phyloP scores from a whole-genome alignment of 2,113 vertebrate species.

The Oncorhynchus tshawytscha region DNA sequence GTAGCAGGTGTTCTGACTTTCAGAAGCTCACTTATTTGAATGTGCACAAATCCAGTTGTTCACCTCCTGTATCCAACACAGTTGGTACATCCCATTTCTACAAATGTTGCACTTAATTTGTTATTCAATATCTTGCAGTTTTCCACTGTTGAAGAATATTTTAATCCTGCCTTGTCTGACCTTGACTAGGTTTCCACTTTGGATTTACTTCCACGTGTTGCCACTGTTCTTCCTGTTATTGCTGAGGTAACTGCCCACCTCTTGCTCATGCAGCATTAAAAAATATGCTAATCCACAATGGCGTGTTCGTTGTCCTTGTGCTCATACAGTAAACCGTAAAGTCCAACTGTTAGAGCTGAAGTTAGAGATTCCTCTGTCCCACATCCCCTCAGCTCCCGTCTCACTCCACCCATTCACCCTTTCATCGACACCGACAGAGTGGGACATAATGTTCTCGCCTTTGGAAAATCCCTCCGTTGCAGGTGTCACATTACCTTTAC shows the following conservation, averaged over 20 bases:
- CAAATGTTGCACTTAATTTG: not conserved
- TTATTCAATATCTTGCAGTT: too few species aligned
- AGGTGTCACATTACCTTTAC: constrained; percentile 57
- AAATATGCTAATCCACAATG: constrained; percentile 5
- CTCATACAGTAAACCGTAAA: constrained; percentile 1
- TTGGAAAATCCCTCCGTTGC: constrained; percentile 11
- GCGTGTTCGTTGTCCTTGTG: not conserved
- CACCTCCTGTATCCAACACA: not conserved
- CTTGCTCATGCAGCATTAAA: constrained; percentile 1
- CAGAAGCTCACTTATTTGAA: not conserved
- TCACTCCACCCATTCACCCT: constrained; percentile 21
- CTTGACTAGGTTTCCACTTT: constrained; percentile 20
- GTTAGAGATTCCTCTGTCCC: not conserved
- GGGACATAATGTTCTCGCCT: constrained; percentile 40
- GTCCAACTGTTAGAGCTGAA: not conserved
- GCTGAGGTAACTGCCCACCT: not conserved
- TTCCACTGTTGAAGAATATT: too few species aligned
- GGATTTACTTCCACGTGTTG: constrained; percentile 7
- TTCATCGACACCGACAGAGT: constrained; percentile 24
- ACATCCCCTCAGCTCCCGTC: not conserved
- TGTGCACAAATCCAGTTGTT: not conserved
- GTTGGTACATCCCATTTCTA: not conserved
- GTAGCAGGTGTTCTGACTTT: not conserved
- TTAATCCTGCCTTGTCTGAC: constrained; percentile 6
- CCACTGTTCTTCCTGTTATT: not conserved